Evolutionary conservation across 1,140 invertebrate species (phyloP), one percentile per base, ranked within the genome.

Genomic region (Tetramorium simillimum): DNA sequence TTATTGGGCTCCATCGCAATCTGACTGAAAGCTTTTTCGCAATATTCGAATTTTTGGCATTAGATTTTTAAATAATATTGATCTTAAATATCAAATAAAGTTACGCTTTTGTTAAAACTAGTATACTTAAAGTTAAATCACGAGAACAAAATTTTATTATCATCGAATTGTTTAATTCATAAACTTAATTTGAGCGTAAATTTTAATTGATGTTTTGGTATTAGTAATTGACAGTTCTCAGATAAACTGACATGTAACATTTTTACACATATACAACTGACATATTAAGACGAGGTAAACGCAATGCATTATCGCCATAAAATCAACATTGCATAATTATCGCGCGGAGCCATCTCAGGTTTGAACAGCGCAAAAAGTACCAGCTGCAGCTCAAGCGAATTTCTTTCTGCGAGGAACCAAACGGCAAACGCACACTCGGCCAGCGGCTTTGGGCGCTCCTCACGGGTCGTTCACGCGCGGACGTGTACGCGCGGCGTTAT

Each of bases 271-370:
- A 2, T 9, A 9, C 63, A 33, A 63, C 37, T 65, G 43, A 63
- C 60, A 51, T 28, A 28, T 65, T 63, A 78, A 18, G 24, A 40
- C 7, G 33, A 65, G 18, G 18, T 49, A 21, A 78, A 46, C 12
- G 77, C 6, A 40, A 84, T 62, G 14, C 21, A 10, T 60, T 9
- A 37, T 73, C 18, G 18, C 60, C 69, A 43, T 73, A 73, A 73
- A 73, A 14, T 84, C 80, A 84, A 84, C 56, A 84, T 60, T 49
- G 28, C 58, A 62, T 62, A 63, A 84, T 62, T 84, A 84, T 84
- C 77, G 28, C 76, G 18, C 46, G 75, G 18, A 69, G 62, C 69
- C 46, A 80, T 80, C 77, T 69, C 37, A 24, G 33, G 72, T 72
- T 60, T 24, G 53, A 1, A 40, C 51, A 51, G 21, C 9, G 67